These are phyloP conservation scores for Drosophila buzzatii DNA, from an alignment of 2,888 invertebrate genomes.

Conservation along the genomic window DNA sequence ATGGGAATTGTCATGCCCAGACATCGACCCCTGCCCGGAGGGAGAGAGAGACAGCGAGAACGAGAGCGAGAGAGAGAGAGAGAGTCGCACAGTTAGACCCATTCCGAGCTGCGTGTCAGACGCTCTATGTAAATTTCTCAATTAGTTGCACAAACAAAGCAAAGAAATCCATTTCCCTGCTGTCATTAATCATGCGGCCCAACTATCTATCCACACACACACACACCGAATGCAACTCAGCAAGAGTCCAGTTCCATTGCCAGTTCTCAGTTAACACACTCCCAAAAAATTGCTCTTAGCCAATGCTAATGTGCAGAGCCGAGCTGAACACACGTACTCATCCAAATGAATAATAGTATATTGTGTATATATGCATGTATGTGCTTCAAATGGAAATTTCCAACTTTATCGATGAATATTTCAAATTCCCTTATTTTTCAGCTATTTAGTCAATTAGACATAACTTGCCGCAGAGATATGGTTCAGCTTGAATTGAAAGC, in stretches of 20 bases:
- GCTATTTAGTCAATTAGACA: neutral
- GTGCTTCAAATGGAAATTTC: slow-evolving; percentile 1
- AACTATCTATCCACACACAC: slow-evolving; percentile 26
- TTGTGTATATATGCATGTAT: neutral
- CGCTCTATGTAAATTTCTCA: slow-evolving; percentile 69
- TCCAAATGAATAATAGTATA: neutral
- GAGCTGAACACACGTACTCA: slow-evolving; percentile 32
- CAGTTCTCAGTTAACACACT: slow-evolving; percentile 19
- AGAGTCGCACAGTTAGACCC: slow-evolving; percentile 13
- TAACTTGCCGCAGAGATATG: neutral
- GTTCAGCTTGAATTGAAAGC: neutral
- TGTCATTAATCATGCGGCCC: slow-evolving; percentile 56
- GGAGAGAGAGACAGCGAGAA: neutral
- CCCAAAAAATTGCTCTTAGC: slow-evolving; percentile 24
- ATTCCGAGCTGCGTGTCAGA: slow-evolving; percentile 18
- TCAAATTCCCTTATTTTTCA: neutral
- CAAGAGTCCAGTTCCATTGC: slow-evolving; percentile 56
- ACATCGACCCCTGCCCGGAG: slow-evolving; percentile 1
- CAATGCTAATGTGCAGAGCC: slow-evolving; percentile 33
- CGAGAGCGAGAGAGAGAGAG: neutral
- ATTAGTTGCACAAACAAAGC: slow-evolving; percentile 71
- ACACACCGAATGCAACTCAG: slow-evolving; percentile 40
- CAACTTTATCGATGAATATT: slow-evolving; percentile 19
- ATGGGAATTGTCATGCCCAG: slow-evolving; percentile 20
- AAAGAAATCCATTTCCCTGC: slow-evolving; percentile 51